A percentile compares a stretch with the other conserved stretches of the same genome.
phyloP scores from a whole-genome alignment of 1,140 invertebrate species.

The Nephila pilipes region DNA sequence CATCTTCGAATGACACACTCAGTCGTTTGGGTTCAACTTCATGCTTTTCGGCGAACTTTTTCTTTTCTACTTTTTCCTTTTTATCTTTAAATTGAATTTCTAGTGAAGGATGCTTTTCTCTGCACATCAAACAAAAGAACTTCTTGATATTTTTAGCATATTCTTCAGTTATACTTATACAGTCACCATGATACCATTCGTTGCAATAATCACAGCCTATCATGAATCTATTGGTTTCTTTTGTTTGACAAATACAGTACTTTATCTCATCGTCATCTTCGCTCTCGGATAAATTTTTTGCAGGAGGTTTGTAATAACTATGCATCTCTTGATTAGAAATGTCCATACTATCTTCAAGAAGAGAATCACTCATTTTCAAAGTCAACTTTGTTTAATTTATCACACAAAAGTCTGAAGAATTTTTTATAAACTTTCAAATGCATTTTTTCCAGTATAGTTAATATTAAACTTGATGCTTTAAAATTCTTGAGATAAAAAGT shows the following conservation, averaged over 20 bases:
- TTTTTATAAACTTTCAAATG: too few relatives aligned
- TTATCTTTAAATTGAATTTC: conserved; percentile 89
- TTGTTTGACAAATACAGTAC: conserved; percentile 96
- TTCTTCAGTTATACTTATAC: conserved; percentile 95
- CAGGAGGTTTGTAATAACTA: conserved; percentile 72
- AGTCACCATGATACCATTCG: conserved; percentile 99
- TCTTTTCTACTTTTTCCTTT: conserved; percentile 81
- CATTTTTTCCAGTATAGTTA: too few relatives aligned
- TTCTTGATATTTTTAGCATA: conserved; percentile 96
- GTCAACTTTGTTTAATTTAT: background rate
- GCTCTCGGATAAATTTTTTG: background rate
- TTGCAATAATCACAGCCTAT: conserved; percentile 98
- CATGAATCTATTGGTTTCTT: conserved; percentile 97
- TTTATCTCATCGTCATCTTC: conserved; percentile 82
- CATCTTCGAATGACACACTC: conserved; percentile 68
- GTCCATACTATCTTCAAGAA: background rate
- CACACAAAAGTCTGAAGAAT: background rate
- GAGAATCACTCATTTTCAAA: background rate
- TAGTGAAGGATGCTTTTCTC: conserved; percentile 90
- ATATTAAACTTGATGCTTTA: too few relatives aligned
- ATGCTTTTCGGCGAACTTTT: conserved; percentile 78
- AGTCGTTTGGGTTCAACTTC: conserved; percentile 79
- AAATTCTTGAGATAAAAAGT: too few relatives aligned
- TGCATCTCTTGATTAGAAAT: conserved; percentile 62
- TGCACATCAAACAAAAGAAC: conserved; percentile 89